Conservation (phyloP, 2,797 vertebrate species). For the Chiroxiphia lanceolata region DNA sequence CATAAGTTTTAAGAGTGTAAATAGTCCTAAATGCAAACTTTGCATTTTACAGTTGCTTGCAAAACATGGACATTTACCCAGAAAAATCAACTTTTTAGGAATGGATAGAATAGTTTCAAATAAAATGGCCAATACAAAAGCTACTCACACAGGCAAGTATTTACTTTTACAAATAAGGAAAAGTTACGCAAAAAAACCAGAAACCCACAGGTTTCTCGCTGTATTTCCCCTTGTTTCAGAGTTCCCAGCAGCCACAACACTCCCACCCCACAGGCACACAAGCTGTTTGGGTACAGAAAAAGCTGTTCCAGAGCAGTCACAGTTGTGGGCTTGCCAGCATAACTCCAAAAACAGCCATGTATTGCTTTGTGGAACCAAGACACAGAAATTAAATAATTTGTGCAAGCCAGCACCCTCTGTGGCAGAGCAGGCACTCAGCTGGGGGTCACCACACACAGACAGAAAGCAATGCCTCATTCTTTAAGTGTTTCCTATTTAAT, state of each 20-base stretch:
- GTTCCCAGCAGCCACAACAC: not conserved
- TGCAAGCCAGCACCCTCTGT: not conserved
- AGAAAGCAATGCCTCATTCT: not conserved
- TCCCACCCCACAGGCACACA: fast-evolving
- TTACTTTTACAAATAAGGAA: not conserved
- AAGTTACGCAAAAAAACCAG: not conserved
- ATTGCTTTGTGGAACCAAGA: not conserved
- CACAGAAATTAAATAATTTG: not conserved
- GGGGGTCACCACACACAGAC: not conserved
- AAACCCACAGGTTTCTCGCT: not conserved
- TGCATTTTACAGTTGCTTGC: fast-evolving
- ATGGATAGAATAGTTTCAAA: not conserved
- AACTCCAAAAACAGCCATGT: not conserved
- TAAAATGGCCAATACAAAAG: not conserved
- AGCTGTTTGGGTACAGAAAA: not conserved
- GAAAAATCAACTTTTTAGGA: not conserved
- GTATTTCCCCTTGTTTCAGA: not conserved
- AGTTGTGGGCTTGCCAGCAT: not conserved
- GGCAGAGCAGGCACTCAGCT: fast-evolving
- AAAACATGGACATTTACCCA: not conserved
- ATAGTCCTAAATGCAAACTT: not conserved
- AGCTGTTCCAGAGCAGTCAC: not conserved
- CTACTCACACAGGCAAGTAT: not conserved
- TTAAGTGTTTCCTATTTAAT: not conserved
- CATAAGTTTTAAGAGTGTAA: not conserved